A percentile compares a stretch with the other conserved stretches of the same genome.
phyloP scores from a whole-genome alignment of 2,888 invertebrate genomes.

The Yponomeuta evonymella region DNA sequence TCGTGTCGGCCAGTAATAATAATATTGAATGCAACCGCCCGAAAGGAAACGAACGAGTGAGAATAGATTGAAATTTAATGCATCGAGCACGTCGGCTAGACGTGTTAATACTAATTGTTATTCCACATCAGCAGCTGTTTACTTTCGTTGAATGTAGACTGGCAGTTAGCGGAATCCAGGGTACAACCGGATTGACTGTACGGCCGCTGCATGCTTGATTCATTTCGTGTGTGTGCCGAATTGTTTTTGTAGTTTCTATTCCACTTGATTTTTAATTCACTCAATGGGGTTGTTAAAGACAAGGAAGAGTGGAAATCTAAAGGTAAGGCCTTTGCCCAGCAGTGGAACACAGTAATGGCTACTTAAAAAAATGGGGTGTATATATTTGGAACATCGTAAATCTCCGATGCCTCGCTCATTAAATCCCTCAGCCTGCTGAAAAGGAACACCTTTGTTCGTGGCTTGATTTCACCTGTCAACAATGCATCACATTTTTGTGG shows the following conservation, averaged over 20 bases:
- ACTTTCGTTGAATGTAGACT: slow-evolving; percentile 68
- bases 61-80: slow-evolving; percentile 73
- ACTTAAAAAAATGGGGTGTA: no score
- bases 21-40: slow-evolving; percentile 67
- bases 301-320: no score
- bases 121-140: slow-evolving; percentile 67
- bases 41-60: slow-evolving; percentile 64
- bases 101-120: slow-evolving; percentile 63
- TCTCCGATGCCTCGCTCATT: neutral
- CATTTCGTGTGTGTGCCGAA: slow-evolving; percentile 28
- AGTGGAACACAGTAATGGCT: no score
- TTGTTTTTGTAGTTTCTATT: neutral
- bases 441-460: slow-evolving; percentile 18
- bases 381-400: neutral
- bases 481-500: slow-evolving; percentile 16
- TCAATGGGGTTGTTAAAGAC: neutral
- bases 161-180: slow-evolving; percentile 50
- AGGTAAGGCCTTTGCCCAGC: no score
- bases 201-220: slow-evolving; percentile 40
- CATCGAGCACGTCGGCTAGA: slow-evolving; percentile 54
- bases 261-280: neutral
- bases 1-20: slow-evolving; percentile 62
- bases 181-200: slow-evolving; percentile 33
- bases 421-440: neutral
- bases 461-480: slow-evolving; percentile 15